Base-by-base conservation (phyloP, 2,797 vertebrate species). In the Neosilurus hyrtlii region DNA sequence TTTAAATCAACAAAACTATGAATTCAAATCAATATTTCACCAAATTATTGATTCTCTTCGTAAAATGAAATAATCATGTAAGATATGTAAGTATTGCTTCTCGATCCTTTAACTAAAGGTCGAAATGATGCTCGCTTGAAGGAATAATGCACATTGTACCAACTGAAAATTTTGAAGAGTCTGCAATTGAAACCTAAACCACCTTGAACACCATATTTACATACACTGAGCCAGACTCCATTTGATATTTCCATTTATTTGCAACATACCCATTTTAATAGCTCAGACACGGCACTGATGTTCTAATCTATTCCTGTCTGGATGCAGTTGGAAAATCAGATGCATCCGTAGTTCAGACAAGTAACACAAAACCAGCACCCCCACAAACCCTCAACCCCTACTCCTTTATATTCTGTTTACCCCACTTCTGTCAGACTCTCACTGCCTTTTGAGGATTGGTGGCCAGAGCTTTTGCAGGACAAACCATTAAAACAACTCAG, bases 281-380 rank as follows among this genome's bases (percentile, higher is more conserved):
- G 26, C 51, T 35, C 56, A 20, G 52, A 22, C 52, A 18, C 1
- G 0, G 20, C n/a, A 24, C 66, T 51, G 14, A 26, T 70, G 35
- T 70, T 49, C 54, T 4, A 22, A 37, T 22, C 57, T 52, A 73
- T 30, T 81, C 24, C 57, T 73, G n/a, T 52, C 57, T 22, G 68
- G n/a, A 72, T 52, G 18, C 18, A 16, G 11, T 16, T 18, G 15
- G 67, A 81, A 78, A 70, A 71, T 51, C 43, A 35, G 7, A 9
- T 37, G 3, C 67, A 63, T 24, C 9, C 8, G 30, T 70, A 37
- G 30, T 56, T 43, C 4, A 3, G 54, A 75, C 0, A 14, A 35
- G 65, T 57, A 80, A 80, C 65, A 49, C 22, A 16, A 71, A 70
- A 59, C 79, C 52, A 35, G n/a, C 49, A 18, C 16, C 15, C 62